These are phyloP conservation scores for Hyalella azteca DNA, from an alignment of 2,888 invertebrate species.

Conservation along the genomic window DNA sequence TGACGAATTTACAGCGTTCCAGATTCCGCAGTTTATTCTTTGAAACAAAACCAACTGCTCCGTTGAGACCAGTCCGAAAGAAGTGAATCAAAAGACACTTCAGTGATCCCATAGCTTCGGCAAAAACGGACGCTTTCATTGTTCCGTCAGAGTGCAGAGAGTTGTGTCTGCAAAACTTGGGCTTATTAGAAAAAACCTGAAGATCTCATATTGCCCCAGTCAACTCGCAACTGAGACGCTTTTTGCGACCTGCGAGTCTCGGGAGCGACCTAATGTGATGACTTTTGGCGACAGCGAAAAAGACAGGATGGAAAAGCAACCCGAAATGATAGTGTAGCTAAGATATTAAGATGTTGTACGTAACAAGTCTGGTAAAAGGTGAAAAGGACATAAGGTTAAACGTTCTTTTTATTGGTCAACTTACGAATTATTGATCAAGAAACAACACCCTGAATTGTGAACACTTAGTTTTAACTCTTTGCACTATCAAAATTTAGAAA, in stretches of 20 bases:
- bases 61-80: background rate
- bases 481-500: background rate
- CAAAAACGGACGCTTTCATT: background rate
- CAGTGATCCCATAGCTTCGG: background rate
- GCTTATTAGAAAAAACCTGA: slow-evolving; percentile 36
- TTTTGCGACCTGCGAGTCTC: slow-evolving; percentile 3
- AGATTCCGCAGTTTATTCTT: no score
- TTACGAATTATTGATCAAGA: background rate
- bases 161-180: slow-evolving; percentile 31
- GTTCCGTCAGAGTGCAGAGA: slow-evolving; percentile 32
- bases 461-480: background rate
- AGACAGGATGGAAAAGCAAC: background rate
- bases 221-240: slow-evolving; percentile 11
- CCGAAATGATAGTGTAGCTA: background rate
- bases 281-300: background rate
- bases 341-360: no score
- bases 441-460: background rate
- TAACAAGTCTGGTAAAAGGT: background rate
- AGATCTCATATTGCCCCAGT: slow-evolving; percentile 25
- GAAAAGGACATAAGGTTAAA: background rate
- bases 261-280: slow-evolving; percentile 7
- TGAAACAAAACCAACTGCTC: no score
- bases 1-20: no score
- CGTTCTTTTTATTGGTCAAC: background rate
- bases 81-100: background rate